A percentile compares a stretch with the other conserved stretches of the same genome.
These are phyloP conservation scores for Phragmatobia fuliginosa DNA, from an alignment of 2,888 invertebrate genomes.

Conservation along the genomic window DNA sequence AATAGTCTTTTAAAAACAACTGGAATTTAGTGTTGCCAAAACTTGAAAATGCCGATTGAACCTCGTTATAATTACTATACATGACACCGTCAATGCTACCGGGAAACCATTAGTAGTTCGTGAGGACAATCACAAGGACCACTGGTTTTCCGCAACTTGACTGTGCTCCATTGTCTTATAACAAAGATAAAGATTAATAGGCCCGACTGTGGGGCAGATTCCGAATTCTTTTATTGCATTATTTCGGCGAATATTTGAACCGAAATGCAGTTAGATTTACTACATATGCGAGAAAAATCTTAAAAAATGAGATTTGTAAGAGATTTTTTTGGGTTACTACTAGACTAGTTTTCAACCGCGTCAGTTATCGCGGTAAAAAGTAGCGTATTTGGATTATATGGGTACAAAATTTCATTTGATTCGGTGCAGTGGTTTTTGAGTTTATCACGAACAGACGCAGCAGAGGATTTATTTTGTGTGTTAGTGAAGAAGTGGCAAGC, in stretches of 20 bases:
- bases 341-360: too few species aligned
- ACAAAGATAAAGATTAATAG: slow-evolving; percentile 58
- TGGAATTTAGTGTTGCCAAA: slow-evolving; percentile 15
- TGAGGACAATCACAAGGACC: slow-evolving; percentile 59
- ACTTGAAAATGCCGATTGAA: slow-evolving; percentile 5
- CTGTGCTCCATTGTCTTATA: slow-evolving; percentile 55
- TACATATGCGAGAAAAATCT: too few species aligned
- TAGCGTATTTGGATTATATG: too few species aligned
- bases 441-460: too few species aligned
- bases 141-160: slow-evolving; percentile 60
- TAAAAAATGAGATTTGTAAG: too few species aligned
- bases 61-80: slow-evolving; percentile 50
- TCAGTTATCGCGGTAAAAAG: too few species aligned
- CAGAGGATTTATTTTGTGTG: too few species aligned
- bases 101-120: slow-evolving; percentile 61
- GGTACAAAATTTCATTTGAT: too few species aligned
- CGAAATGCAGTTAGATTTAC: background rate
- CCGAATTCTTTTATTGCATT: slow-evolving; percentile 13
- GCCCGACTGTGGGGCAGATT: slow-evolving; percentile 21
- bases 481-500: too few species aligned
- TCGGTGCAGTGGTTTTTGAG: too few species aligned
- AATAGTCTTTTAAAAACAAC: background rate
- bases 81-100: slow-evolving; percentile 55
- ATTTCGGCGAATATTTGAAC: slow-evolving; percentile 8
- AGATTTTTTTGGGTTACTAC: too few species aligned